Conservation (phyloP, 1,140 invertebrate genomes). For the Pteromalus puparum region DNA sequence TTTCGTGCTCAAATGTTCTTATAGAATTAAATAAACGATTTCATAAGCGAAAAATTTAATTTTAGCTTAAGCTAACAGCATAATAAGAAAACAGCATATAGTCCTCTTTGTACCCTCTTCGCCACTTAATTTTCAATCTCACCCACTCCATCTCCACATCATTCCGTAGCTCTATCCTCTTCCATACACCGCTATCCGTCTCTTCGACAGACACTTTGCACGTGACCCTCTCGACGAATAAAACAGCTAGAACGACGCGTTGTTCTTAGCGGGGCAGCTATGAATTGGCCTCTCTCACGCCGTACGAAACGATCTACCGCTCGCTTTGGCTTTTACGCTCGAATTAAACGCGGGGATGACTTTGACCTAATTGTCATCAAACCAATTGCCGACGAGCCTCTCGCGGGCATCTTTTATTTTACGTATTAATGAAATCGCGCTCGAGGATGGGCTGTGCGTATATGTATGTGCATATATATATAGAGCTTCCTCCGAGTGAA, state of each 20-base stretch:
- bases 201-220: neutral
- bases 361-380: conserved; percentile 37
- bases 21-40: no score
- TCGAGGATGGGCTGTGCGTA: neutral
- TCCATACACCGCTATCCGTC: neutral
- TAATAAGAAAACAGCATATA: no score
- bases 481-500: neutral
- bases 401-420: neutral
- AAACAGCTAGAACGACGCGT: neutral
- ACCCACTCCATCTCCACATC: no score
- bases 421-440: conserved; percentile 26
- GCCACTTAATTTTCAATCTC: no score
- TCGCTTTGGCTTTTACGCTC: conserved; percentile 17
- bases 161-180: neutral
- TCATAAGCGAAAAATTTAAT: no score
- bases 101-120: no score
- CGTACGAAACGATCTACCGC: conserved; percentile 7
- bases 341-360: conserved; percentile 31
- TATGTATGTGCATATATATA: neutral
- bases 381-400: conserved; percentile 14
- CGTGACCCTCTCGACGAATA: neutral
- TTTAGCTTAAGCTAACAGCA: no score
- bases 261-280: neutral
- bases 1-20: no score
- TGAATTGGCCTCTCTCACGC: conserved; percentile 31